Percentiles rank a stretch among this genome's conserved stretches.
Conservation (phyloP, 2,113 vertebrate genomes). For the Zeus faber region DNA sequence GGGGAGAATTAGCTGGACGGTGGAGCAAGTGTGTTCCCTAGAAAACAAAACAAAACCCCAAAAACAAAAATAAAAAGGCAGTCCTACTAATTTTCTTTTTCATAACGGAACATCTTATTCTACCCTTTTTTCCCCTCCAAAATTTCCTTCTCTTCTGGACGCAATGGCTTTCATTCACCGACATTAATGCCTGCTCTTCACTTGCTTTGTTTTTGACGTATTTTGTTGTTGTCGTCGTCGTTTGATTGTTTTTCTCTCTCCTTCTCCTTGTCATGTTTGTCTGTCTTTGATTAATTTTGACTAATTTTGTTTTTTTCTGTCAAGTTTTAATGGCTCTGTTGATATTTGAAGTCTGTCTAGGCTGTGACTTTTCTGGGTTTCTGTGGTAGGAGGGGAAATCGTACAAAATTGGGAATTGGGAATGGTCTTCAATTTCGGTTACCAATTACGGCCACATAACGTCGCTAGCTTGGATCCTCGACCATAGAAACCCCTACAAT, state of each 20-base stretch:
- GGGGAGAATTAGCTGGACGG: constrained; percentile 72
- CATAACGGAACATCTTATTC: constrained; percentile 55
- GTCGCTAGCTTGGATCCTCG: no score
- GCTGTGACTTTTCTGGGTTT: constrained; percentile 52
- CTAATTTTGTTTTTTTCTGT: constrained; percentile 48
- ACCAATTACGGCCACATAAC: no score
- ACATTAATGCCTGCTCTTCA: constrained; percentile 43
- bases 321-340: constrained; percentile 49
- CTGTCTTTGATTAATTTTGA: constrained; percentile 47
- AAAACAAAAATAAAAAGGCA: constrained; percentile 40
- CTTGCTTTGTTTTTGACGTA: constrained; percentile 22
- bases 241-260: constrained; percentile 51
- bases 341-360: constrained; percentile 50
- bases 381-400: no score
- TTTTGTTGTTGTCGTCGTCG: constrained; percentile 13
- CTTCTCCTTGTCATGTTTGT: constrained; percentile 38
- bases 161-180: constrained; percentile 28
- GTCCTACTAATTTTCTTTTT: constrained; percentile 58
- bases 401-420: not conserved
- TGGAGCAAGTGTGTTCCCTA: constrained; percentile 68
- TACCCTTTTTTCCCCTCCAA: constrained; percentile 30
- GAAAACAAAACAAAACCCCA: no score
- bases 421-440: no score
- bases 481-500: constrained; percentile 59
- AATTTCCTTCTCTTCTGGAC: no score